Evolutionary conservation across 2,888 invertebrate species (phyloP), one percentile per base, ranked within the genome.

Genomic region (Ennomos fuscantarius): DNA sequence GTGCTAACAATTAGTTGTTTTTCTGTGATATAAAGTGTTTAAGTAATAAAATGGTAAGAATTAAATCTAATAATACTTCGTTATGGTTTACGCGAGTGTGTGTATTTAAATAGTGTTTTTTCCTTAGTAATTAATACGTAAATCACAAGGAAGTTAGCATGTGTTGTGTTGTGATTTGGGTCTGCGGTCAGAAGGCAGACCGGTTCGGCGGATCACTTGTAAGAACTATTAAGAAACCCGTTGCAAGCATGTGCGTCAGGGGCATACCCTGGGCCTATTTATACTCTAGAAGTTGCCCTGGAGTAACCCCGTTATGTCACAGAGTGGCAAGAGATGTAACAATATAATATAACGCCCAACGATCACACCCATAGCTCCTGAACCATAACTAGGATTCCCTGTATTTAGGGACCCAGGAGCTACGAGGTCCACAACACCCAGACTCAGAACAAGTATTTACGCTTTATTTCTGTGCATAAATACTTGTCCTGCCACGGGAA

Each of bases 1-100:
- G 64, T 73, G 65, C 67, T 62, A 49, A 57, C 66, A 66, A 73
- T 70, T 73, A 73, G 71, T 69, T 66, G 76, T 75, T 73, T 70
- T 60, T 69, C 24, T 51, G 48, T 70, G 63, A 71, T 58, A 61
- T 68, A 56, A 51, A 47, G 69, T 63, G 68, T 63, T 62, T 13
- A 54, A 44, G 5, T 15, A 44, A 6, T 15, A 59, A 55, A 57
- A 66, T 66, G 66, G 66, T 66, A 64, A 66, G 62, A 13, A 45
- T 45, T 11, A 12, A 47, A 37, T 36, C 34, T 34, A n/a, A n/a
- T 5, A 24, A 24, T 24, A 34, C n/a, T 40, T 43, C 32, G 9
- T 32, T 48, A 2, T 41, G 42, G 34, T 41, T 45, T 8, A 36
- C 34, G 55, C 37, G 60, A 24, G 37, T 39, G 59, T 39, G 44